Evolutionary conservation across 2,113 vertebrate species (phyloP), one percentile per base, ranked within the genome.

Genomic region (Chaetodon trifascialis): DNA sequence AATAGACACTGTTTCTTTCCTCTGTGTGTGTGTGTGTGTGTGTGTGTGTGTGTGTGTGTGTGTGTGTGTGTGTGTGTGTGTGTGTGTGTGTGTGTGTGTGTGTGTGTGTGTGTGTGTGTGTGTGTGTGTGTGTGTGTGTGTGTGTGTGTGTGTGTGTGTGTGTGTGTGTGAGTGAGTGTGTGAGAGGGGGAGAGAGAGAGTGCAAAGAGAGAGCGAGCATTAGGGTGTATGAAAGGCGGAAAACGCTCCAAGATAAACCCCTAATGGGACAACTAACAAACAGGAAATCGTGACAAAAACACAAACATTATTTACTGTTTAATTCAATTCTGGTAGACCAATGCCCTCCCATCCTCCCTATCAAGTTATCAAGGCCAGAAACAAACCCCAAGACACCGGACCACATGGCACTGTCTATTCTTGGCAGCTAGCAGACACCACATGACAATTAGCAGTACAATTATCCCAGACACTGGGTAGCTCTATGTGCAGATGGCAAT

Each of bases 1-100:
- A 97, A 89, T 95, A 96, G 94, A 95, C 95, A 95, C 94, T 94
- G 95, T 96, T 95, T 95, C 96, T 97, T 96, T 80, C 69, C 81
- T 89, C 25, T 90, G 66, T 66, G 59, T 80, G 38, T 68, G 60
- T 73, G 30, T 30, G 30, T 30, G 1, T 30, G 30, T 30, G 30
- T 30, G 30, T 30, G 30, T 30, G 30, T 30, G 30, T 30, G 30
- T 30, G 30, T 30, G 30, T 30, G 30, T 30, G 30, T 68, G 60
- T 70, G 66, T 68, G 60, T 70, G 66, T 68, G 60, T 70, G 66
- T 68, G 60, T 73, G 30, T 30, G 30, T 30, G 1, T 30, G 30
- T 30, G 30, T 30, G 30, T 30, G 30, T 30, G 30, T 30, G 30
- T 30, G 30, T 30, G 30, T 30, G 30, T 30, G 30, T 30, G 30